Conservation (phyloP, 2,888 invertebrate species). For the Agriopis leucophaearia region DNA sequence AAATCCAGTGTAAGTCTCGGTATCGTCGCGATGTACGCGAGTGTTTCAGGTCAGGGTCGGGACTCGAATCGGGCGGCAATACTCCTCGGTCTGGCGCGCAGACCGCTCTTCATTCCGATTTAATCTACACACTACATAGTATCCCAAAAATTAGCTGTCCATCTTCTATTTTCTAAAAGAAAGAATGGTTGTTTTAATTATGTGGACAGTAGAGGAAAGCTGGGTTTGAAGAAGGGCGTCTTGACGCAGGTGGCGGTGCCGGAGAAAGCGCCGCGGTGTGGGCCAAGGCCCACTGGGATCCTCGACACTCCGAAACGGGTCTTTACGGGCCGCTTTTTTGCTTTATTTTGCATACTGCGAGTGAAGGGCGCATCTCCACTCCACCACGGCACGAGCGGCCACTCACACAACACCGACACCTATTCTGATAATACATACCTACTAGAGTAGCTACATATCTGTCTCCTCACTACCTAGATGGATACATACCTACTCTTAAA, state of each 20-base stretch:
- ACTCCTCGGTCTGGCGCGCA: too few species aligned
- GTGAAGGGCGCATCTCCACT: background rate
- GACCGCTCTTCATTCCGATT: too few species aligned
- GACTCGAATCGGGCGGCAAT: too few species aligned
- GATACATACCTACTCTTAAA: too few species aligned
- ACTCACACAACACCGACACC: background rate
- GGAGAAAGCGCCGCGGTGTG: background rate
- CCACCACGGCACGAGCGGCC: background rate
- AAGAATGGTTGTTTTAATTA: background rate
- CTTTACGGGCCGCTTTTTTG: background rate
- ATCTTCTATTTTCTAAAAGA: too few species aligned
- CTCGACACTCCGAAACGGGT: slow-evolving; percentile 9
- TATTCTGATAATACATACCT: background rate
- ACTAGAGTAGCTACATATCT: too few species aligned
- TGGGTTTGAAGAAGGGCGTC: background rate
- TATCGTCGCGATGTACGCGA: too few species aligned
- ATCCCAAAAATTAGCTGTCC: too few species aligned
- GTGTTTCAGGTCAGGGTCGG: too few species aligned
- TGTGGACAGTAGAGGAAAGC: background rate
- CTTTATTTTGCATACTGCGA: slow-evolving; percentile 1
- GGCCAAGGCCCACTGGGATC: slow-evolving; percentile 6
- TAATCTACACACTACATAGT: too few species aligned
- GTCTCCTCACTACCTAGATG: too few species aligned
- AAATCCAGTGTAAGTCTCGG: too few species aligned
- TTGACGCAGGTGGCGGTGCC: background rate